phyloP scores from a whole-genome alignment of 2,888 invertebrate species.

The Hypselothyrea guttata region DNA sequence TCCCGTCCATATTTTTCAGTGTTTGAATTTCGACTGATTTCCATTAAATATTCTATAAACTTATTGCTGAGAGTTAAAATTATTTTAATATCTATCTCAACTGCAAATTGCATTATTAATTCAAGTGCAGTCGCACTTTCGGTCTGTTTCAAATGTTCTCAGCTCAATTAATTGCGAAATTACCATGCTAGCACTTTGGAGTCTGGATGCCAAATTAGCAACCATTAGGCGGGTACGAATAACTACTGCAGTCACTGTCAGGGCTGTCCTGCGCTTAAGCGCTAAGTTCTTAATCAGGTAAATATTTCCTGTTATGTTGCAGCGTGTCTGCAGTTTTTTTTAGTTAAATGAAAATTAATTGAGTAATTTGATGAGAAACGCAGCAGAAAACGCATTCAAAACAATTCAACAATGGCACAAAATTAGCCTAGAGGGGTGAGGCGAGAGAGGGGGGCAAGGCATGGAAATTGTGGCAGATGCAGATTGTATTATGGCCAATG shows the following conservation, averaged over 20 bases:
- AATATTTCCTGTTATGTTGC: neutral
- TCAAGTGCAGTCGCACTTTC: too few species aligned
- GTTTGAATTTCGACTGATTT: too few species aligned
- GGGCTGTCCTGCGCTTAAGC: conserved; percentile 3
- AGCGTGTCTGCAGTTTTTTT: conserved; percentile 39
- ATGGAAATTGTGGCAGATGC: conserved; percentile 61
- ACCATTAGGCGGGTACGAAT: conserved; percentile 34
- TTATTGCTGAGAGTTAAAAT: too few species aligned
- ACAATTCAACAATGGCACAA: conserved; percentile 46
- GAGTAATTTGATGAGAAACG: conserved; percentile 68
- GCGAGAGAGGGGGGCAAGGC: conserved; percentile 4
- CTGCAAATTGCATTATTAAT: too few species aligned
- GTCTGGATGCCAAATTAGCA: conserved; percentile 57
- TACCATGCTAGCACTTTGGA: conserved; percentile 48
- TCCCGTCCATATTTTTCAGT: too few species aligned
- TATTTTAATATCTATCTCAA: too few species aligned
- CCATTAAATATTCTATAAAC: too few species aligned
- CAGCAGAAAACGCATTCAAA: conserved; percentile 35
- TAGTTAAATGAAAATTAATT: conserved; percentile 69
- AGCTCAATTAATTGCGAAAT: conserved; percentile 39
- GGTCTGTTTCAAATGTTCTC: conserved; percentile 3
- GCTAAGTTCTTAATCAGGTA: too few species aligned
- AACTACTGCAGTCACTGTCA: conserved; percentile 16
- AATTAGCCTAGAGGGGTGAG: conserved; percentile 9
- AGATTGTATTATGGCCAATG: conserved; percentile 59